These are phyloP conservation scores for Prochilodus magdalenae DNA, from an alignment of 2,113 vertebrate species.

Conservation along the genomic window DNA sequence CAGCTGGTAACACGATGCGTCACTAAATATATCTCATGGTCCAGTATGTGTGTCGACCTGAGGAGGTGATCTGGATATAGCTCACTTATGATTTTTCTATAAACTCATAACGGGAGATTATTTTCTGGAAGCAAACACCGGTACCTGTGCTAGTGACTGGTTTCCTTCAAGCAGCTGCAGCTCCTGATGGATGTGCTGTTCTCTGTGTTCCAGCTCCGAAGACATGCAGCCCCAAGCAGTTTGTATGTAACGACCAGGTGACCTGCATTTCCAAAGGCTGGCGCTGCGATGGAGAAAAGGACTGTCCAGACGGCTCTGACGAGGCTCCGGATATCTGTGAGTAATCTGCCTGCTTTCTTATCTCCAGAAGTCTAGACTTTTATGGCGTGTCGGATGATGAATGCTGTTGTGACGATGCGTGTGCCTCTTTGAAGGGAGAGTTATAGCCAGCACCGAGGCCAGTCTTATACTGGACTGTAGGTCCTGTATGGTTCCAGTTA, in stretches of 20 bases:
- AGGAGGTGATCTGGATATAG: too few relatives aligned
- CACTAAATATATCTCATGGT: too few relatives aligned
- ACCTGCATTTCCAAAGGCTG: conserved; percentile 98
- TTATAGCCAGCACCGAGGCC: background rate
- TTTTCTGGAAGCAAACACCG: too few relatives aligned
- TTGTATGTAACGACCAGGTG: conserved; percentile 95
- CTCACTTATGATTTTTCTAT: too few relatives aligned
- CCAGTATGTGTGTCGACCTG: too few relatives aligned
- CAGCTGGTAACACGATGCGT: too few relatives aligned
- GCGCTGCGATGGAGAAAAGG: conserved; percentile 96
- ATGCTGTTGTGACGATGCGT: background rate
- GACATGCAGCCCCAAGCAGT: conserved; percentile 96
- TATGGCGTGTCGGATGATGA: background rate
- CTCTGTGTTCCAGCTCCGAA: conserved; percentile 79
- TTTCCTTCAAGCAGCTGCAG: background rate
- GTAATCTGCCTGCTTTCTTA: conserved; percentile 61
- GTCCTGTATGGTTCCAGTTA: background rate
- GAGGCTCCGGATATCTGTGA: conserved; percentile 95
- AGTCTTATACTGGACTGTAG: background rate
- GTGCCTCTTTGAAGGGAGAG: background rate
- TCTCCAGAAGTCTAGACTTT: background rate
- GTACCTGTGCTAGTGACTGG: too few relatives aligned
- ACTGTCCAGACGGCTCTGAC: conserved; percentile 96
- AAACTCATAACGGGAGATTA: too few relatives aligned
- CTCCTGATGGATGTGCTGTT: background rate